Evolutionary conservation across 2,888 invertebrate species (phyloP).

Genomic region (Matsumyia berberina): DNA sequence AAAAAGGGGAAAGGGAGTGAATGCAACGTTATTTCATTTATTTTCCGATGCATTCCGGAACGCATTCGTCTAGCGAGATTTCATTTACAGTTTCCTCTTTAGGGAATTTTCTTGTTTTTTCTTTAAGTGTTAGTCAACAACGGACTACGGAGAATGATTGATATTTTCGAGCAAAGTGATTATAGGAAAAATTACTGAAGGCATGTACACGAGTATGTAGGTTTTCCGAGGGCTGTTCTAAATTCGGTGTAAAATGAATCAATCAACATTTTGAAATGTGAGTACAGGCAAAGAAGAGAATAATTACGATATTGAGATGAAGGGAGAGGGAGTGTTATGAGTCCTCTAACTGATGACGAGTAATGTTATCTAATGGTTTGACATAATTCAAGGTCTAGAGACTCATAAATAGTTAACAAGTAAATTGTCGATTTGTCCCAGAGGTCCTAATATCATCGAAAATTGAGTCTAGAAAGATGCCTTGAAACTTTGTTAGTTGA

Average conservation of each 20-base stretch:
- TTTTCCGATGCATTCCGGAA: conserved; percentile 9
- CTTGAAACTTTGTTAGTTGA: no score
- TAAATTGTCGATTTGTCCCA: no score
- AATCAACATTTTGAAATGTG: no score
- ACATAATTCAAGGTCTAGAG: no score
- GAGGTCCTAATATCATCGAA: no score
- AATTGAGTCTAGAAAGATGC: no score
- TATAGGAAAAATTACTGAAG: neutral
- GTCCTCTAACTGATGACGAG: no score
- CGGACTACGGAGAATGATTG: neutral
- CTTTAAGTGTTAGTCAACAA: neutral
- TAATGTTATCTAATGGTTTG: no score
- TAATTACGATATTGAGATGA: no score
- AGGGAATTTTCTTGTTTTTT: conserved; percentile 6
- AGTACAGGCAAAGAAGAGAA: no score
- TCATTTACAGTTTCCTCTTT: conserved; percentile 19
- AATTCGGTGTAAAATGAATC: neutral
- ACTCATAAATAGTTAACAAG: no score
- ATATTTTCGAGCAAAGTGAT: conserved; percentile 8
- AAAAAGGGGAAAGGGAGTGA: neutral
- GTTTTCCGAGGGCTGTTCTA: neutral
- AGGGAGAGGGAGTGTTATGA: no score
- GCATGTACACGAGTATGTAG: neutral
- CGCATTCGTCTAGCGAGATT: conserved; percentile 6
- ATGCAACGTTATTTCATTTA: conserved; percentile 8